Conservation (phyloP, 2,888 invertebrate species). For the Zele albiditarsus region DNA sequence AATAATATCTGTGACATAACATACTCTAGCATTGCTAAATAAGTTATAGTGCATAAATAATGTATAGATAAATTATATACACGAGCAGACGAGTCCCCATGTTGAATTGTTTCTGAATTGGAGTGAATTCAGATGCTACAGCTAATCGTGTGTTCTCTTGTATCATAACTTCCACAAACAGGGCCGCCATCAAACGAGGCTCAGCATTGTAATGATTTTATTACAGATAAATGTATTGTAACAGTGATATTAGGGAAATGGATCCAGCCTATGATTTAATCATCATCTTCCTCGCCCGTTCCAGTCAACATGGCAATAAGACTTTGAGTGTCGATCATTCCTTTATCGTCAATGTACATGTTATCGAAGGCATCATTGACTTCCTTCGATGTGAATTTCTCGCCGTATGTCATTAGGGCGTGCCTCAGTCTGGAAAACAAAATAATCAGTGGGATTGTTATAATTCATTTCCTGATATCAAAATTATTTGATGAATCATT, state of each 20-base stretch:
- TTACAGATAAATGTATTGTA: constrained; percentile 42
- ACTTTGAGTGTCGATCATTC: constrained; percentile 90
- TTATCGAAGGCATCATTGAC: constrained; percentile 94
- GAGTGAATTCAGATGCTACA: constrained; percentile 28
- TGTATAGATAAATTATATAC: constrained; percentile 49
- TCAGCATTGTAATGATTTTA: constrained; percentile 52
- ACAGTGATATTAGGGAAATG: constrained; percentile 42
- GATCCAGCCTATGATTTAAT: constrained; percentile 65
- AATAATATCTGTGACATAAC: constrained; percentile 42
- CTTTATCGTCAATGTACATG: constrained; percentile 93
- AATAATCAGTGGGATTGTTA: background rate
- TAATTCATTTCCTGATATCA: background rate
- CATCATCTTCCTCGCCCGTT: constrained; percentile 88
- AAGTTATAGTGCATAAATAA: constrained; percentile 37
- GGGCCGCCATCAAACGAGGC: constrained; percentile 58
- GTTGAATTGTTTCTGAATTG: constrained; percentile 35
- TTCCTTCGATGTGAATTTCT: constrained; percentile 91
- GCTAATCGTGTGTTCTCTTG: constrained; percentile 42
- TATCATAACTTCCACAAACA: constrained; percentile 41
- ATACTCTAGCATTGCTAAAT: constrained; percentile 46
- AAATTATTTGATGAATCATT: background rate
- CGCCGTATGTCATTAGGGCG: constrained; percentile 94
- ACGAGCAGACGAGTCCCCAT: constrained; percentile 46
- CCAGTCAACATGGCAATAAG: constrained; percentile 92
- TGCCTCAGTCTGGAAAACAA: constrained; percentile 81